These are phyloP conservation scores for Aphelenchoides fujianensis DNA, from an alignment of 1,140 invertebrate genomes.

Conservation along the genomic window DNA sequence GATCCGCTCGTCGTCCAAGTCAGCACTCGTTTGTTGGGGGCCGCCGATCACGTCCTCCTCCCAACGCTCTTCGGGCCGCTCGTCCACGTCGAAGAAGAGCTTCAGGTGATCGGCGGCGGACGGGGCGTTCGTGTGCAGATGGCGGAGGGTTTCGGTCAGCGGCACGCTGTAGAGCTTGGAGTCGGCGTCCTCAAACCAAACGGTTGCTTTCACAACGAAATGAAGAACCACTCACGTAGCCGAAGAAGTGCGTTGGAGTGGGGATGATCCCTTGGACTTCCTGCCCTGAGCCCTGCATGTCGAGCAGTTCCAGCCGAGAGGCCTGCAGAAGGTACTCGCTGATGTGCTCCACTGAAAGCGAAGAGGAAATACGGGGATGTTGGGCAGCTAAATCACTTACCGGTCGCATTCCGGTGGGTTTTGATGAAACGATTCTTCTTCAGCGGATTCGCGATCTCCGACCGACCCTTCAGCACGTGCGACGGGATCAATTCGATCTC, in stretches of 20 bases:
- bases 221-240: background rate
- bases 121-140: background rate
- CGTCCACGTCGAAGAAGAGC: slow-evolving; percentile 1
- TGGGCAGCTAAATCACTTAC: slow-evolving; percentile 17
- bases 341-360: slow-evolving; percentile 31
- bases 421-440: slow-evolving; percentile 22
- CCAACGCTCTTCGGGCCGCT: background rate
- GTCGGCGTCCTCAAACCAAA: background rate
- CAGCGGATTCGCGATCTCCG: slow-evolving; percentile 17
- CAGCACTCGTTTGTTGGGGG: no score
- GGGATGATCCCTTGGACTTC: background rate
- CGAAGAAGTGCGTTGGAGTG: slow-evolving; percentile 9
- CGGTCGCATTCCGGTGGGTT: slow-evolving; percentile 4
- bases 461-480: slow-evolving; percentile 21
- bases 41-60: no score
- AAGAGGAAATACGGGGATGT: slow-evolving; percentile 14
- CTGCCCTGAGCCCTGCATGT: background rate
- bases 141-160: background rate
- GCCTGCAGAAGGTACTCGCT: slow-evolving; percentile 22
- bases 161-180: background rate
- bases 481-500: slow-evolving; percentile 29
- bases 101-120: background rate
- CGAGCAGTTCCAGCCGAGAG: background rate
- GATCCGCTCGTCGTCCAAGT: no score
- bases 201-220: background rate